Base-by-base conservation (phyloP, 2,888 invertebrate species). In the Diloba caeruleocephala region DNA sequence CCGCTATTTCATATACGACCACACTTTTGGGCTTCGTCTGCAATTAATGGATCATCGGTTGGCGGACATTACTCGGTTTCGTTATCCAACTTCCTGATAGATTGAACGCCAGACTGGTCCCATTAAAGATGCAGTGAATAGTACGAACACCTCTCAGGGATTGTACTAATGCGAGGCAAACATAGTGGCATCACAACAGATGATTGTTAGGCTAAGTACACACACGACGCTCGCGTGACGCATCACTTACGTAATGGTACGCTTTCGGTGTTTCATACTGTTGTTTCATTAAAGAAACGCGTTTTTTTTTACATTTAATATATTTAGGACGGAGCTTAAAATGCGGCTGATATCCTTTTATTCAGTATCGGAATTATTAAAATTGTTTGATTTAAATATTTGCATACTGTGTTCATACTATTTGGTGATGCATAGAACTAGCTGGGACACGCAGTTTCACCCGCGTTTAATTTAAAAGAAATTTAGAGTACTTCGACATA, bases 161-260 rank as follows among this genome's bases (percentile, higher is more conserved):
- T 62, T 52, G 38, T 41, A 42, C 46, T 43, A 52, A 50, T 56
- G 45, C 52, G 29, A 39, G 14, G 44, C 58, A 41, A 56, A 65
- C 38, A 10, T 15, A 12, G 33, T 31, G 7, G 15, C 23, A 39
- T 42, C 37, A 58, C 23, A 38, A 39, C 33, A 32, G 21, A 50
- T 42, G 41, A 46, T 36, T 53, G 41, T 34, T 34, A 45, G 15
- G 15, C 36, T 28, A 26, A 51, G 36, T 54, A 50, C 34, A 44
- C 41, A 67, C 15, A 68, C 48, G 37, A 53, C 26, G 53, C 55
- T 53, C 48, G 45, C 41, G 48, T 59, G 33, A 54, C 45, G 51
- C 51, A 59, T 55, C 54, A 37, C 50, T 56, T 53, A 36, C 50
- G 53, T 68, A 64, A 67, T 67, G 51, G 37, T 66, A 28, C 39